These are phyloP conservation scores for Limnephilus rhombicus DNA, from an alignment of 2,888 invertebrate species.

Conservation along the genomic window DNA sequence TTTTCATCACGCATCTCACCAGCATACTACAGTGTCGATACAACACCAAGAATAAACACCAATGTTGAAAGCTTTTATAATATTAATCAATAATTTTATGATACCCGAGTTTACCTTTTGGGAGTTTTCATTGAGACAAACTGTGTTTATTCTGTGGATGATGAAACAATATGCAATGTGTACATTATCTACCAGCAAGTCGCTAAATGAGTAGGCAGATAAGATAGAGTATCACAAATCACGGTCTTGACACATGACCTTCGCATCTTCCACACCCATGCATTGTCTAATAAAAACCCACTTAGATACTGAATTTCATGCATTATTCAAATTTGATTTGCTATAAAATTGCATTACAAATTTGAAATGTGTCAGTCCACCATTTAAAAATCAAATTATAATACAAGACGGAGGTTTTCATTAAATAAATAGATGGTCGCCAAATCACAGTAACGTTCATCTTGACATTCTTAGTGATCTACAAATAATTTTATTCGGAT, in stretches of 20 bases:
- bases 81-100: background rate
- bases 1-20: too few species aligned
- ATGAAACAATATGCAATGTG: background rate
- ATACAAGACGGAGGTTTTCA: background rate
- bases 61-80: too few species aligned
- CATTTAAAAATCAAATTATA: background rate
- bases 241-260: background rate
- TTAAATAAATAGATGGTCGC: background rate
- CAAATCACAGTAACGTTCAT: background rate
- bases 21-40: too few species aligned
- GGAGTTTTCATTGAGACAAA: background rate
- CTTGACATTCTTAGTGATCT: background rate
- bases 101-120: background rate
- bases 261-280: background rate
- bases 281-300: background rate
- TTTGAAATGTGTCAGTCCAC: background rate
- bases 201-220: background rate
- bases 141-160: background rate
- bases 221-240: background rate
- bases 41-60: too few species aligned
- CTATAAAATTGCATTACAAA: background rate
- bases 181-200: background rate
- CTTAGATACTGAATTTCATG: background rate
- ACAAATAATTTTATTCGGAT: background rate
- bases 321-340: background rate